phyloP scores from a whole-genome alignment of 2,113 vertebrate genomes.

The Narcine bancroftii region DNA sequence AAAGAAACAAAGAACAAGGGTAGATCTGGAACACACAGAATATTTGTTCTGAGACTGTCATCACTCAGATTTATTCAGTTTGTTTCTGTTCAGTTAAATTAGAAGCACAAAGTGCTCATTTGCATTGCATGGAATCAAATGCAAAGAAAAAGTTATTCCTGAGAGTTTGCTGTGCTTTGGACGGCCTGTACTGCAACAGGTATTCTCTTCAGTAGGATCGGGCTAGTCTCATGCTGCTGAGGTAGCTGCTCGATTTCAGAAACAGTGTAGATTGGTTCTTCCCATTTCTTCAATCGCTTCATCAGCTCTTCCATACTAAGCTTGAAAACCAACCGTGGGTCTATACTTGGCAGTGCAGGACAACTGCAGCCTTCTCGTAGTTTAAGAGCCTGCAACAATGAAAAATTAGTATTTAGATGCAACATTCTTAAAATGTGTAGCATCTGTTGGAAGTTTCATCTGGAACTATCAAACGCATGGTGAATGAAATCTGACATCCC shows the following conservation, averaged over 20 bases:
- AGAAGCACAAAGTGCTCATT: neutral
- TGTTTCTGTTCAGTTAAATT: neutral
- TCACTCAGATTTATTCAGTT: neutral
- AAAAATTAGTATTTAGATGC: neutral
- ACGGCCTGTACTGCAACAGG: neutral
- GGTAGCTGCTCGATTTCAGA: neutral
- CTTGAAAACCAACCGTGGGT: slow-evolving; percentile 75
- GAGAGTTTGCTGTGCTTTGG: neutral
- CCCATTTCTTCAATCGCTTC: slow-evolving; percentile 48
- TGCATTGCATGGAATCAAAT: neutral
- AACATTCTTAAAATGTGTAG: neutral
- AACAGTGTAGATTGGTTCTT: neutral
- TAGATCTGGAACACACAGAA: neutral
- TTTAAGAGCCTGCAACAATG: slow-evolving; percentile 72
- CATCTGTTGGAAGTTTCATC: neutral
- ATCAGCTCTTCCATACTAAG: slow-evolving; percentile 60
- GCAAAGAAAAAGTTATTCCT: neutral
- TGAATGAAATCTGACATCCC: neutral
- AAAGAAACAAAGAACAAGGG: neutral
- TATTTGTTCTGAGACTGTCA: neutral
- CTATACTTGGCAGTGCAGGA: slow-evolving; percentile 68
- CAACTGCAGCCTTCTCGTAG: slow-evolving; percentile 76
- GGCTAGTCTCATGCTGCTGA: neutral
- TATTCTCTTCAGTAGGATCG: neutral
- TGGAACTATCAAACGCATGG: neutral